Conservation (phyloP, 2,113 vertebrate genomes). For the Nicator chloris region DNA sequence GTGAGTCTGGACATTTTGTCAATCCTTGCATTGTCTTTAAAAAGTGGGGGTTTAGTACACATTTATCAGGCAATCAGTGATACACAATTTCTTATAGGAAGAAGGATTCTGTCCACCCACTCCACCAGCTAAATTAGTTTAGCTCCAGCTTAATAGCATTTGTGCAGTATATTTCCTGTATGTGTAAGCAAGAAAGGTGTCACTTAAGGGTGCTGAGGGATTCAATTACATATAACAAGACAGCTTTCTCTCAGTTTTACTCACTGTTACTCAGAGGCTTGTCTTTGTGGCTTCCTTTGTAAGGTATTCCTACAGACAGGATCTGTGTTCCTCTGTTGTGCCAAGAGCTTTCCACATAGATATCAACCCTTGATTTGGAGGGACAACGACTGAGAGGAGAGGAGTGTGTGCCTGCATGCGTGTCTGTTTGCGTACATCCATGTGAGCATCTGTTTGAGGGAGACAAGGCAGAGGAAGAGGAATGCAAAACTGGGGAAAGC, state of each 20-base stretch:
- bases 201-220: conserved; percentile 39
- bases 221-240: conserved; percentile 52
- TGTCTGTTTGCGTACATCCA: background rate
- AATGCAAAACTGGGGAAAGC: background rate
- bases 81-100: conserved; percentile 49
- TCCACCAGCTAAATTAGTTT: conserved; percentile 52
- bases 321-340: background rate
- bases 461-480: background rate
- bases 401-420: background rate
- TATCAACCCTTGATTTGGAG: conserved; percentile 24
- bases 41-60: background rate
- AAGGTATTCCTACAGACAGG: conserved; percentile 3
- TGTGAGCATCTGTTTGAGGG: background rate
- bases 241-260: conserved; percentile 13
- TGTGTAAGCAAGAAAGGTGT: conserved; percentile 52
- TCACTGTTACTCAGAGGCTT: background rate
- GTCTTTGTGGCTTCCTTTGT: background rate
- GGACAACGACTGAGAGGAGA: background rate
- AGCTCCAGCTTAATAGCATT: conserved; percentile 48
- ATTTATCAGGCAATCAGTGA: conserved; percentile 34
- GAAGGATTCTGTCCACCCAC: conserved; percentile 34
- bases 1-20: background rate
- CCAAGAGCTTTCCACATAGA: background rate
- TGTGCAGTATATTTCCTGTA: conserved; percentile 61
- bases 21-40: conserved; percentile 4